Evolutionary conservation across 1,140 invertebrate genomes (phyloP).

Genomic region (Vanessa atalanta): DNA sequence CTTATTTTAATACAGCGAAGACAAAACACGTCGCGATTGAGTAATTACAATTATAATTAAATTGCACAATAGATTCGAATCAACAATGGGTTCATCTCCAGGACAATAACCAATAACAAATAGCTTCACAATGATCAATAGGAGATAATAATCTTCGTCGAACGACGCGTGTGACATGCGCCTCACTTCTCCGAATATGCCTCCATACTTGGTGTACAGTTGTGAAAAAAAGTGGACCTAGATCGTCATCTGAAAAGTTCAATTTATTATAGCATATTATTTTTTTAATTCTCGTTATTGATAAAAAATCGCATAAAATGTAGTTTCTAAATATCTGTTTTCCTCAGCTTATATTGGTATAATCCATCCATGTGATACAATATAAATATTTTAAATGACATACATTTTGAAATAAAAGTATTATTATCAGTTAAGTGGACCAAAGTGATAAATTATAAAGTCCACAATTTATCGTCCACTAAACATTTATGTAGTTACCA

Average conservation of each 20-base stretch:
- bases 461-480: not conserved
- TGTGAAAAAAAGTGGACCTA: constrained; percentile 2
- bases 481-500: constrained; percentile 17
- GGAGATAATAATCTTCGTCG: constrained; percentile 43
- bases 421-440: no score
- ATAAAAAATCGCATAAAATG: no score
- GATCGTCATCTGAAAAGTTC: no score
- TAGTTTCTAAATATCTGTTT: no score
- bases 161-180: constrained; percentile 65
- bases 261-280: no score
- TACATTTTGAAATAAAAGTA: no score
- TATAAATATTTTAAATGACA: no score
- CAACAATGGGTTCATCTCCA: not conserved
- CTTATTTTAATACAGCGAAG: not conserved
- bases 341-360: no score
- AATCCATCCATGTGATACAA: no score
- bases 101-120: constrained; percentile 13
- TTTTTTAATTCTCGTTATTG: no score
- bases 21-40: not conserved
- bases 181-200: constrained; percentile 52
- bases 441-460: not conserved
- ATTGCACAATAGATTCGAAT: not conserved
- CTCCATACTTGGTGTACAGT: constrained; percentile 34
- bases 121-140: constrained; percentile 47
- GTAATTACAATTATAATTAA: constrained; percentile 3